Base-by-base conservation (phyloP, 2,797 vertebrate species). In the Echiichthys vipera region DNA sequence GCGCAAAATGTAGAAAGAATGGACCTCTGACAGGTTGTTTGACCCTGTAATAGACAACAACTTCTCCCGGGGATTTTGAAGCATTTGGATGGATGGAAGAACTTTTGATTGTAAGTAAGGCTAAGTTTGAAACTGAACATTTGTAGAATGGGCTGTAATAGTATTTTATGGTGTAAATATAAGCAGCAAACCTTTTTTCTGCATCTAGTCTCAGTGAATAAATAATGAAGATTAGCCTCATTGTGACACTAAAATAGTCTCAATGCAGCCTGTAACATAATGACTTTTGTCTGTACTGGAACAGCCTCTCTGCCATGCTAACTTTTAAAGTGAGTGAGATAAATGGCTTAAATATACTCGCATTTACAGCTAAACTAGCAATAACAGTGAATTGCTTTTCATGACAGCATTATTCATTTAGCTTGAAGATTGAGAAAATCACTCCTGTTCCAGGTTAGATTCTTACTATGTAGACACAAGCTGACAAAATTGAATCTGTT, bases 371-470 rank as follows among this genome's bases (percentile, higher is more conserved):
- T 47, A 76, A 65, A 65, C 39, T 64, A 40, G 45, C 56, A 3
- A 29, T 62, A 81, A 75, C 77, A 64, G 43, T 30, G 4, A 64
- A 67, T 61, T 61, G 39, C 27, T 25, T 69, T 79, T 66, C 47
- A 77, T 77, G 30, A 18, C 53, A 37, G 37, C 29, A 57, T 85
- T 76, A 59, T 76, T 85, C 49, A 64, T 84, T 77, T 58, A 65
- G 46, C 37, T 65, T 49, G 29, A 42, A 67, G 20, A 77, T 34
- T 63, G 68, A 76, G 56, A 37, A 62, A 83, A 57, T 64, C 29
- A 37, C 18, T 77, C 8, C 1, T 56, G 70, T 58, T 74, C 77
- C 71, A 83, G 32, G 43, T 79, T 43, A 56, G 43, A 64, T 55
- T 80, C 42, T 64, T 42, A 39, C 47, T 34, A 53, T 78, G 47